Base-by-base conservation (phyloP, 2,888 invertebrate genomes). In the Noctua janthe region DNA sequence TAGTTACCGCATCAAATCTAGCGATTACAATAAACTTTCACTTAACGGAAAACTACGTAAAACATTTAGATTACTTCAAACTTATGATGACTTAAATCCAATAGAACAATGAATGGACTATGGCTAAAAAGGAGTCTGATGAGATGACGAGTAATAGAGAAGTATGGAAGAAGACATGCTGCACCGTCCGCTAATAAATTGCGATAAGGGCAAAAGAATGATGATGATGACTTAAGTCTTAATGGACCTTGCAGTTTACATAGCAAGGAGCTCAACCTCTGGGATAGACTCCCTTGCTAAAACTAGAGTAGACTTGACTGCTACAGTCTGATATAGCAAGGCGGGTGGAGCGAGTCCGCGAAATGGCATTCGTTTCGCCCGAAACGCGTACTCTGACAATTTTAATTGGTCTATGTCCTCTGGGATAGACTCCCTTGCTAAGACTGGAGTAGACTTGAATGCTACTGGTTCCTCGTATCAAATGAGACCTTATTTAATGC, bases 1-100 rank as follows among this genome's bases (percentile, higher is more conserved):
- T 6, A 20, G 83, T 87, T 84, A 84, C 87, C 84, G 84, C 80
- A 79, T 87, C 84, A 59, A 72, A 79, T 66, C 59, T 74, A 17
- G 13, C 62, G 23, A 59, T 75, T 66, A 84, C 17, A 47, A 56
- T 64, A 66, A 87, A 84, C 84, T 84, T 84, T 84, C 84, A 87
- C 84, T 84, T 51, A 1, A n/a, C 71, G 39, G 62, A 54, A 81
- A 51, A 85, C 72, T 84, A 75, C 73, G 66, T 39, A n/a, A 43
- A 81, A 59, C 56, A 17, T 35, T 62, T 67, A 1, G 35, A 54
- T 67, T 49, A 75, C 43, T 81, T 54, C 23, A 23, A 71, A 47
- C 39, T 47, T 43, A 43, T 11, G 13, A 67, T 67, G 10, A 67
- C 20, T 11, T n/a, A n/a, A 39, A 66, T 62, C 0, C 2, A 29